Evolutionary conservation across 2,797 vertebrate genomes (phyloP).

Genomic region (Sphenopsis melanotis): DNA sequence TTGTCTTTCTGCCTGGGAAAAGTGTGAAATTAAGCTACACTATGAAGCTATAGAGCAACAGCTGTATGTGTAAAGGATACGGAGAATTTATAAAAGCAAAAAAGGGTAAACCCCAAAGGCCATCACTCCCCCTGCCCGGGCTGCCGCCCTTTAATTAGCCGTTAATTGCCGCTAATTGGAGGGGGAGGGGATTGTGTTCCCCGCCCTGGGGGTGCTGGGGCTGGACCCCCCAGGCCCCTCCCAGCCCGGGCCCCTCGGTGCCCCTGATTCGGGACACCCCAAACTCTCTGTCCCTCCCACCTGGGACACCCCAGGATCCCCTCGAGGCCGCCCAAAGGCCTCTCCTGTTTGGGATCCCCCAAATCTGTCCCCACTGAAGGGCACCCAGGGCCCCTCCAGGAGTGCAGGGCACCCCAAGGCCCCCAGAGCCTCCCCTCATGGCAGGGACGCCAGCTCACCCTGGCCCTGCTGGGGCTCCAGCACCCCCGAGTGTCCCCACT

Average conservation of each 20-base stretch:
- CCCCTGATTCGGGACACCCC: not conserved
- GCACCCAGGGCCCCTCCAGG: not conserved
- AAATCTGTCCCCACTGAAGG: not conserved
- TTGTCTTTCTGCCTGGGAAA: not conserved
- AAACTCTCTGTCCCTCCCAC: not conserved
- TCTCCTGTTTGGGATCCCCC: not conserved
- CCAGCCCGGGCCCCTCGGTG: too few relatives aligned
- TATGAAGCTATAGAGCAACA: not conserved
- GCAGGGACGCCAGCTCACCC: not conserved
- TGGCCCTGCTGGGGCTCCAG: not conserved
- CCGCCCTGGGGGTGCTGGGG: not conserved
- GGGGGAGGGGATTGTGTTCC: not conserved
- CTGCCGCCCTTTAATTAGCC: not conserved
- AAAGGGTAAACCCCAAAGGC: not conserved
- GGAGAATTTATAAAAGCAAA: too few relatives aligned
- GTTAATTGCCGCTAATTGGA: not conserved
- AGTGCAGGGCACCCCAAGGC: not conserved
- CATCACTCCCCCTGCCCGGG: not conserved
- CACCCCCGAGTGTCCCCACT: not conserved
- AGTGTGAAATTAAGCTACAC: too few relatives aligned
- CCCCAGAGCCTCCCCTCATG: not conserved
- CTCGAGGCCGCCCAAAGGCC: not conserved
- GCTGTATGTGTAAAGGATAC: fast-evolving
- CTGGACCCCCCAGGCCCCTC: not conserved
- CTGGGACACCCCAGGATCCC: too few relatives aligned